These are phyloP conservation scores for Ammodytes marinus DNA, from an alignment of 2,113 vertebrate species.

Conservation along the genomic window DNA sequence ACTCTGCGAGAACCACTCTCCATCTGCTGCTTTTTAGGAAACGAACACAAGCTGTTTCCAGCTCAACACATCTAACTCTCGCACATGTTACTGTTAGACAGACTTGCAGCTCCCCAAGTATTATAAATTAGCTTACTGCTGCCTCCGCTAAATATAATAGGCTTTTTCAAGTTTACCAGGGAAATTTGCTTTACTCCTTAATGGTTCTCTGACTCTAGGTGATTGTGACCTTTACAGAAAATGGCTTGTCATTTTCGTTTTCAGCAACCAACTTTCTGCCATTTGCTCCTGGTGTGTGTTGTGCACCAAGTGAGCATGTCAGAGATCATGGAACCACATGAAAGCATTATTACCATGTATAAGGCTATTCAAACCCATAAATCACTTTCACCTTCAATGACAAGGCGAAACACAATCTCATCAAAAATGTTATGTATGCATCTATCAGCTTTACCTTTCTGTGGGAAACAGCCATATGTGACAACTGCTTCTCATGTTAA, in stretches of 20 bases:
- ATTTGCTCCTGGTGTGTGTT: conserved; percentile 42
- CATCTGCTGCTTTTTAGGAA: conserved; percentile 77
- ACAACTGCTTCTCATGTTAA: not conserved
- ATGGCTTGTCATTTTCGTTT: conserved; percentile 68
- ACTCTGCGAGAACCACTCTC: conserved; percentile 70
- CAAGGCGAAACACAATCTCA: conserved; percentile 29
- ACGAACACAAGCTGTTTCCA: conserved; percentile 80
- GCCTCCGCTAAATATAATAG: conserved; percentile 68
- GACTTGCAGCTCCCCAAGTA: conserved; percentile 66
- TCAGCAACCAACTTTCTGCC: conserved; percentile 55
- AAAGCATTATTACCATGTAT: conserved; percentile 32
- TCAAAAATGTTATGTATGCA: conserved; percentile 31
- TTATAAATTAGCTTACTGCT: conserved; percentile 72
- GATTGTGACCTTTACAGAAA: conserved; percentile 75
- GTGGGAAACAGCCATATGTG: conserved; percentile 5
- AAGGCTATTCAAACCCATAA: conserved; percentile 40
- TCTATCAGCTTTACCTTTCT: conserved; percentile 41
- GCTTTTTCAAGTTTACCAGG: conserved; percentile 65
- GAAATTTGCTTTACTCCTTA: conserved; percentile 61
- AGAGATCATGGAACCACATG: conserved; percentile 31
- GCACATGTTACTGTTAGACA: conserved; percentile 76
- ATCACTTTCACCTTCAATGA: conserved; percentile 34
- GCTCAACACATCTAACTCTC: conserved; percentile 73
- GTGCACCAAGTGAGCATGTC: conserved; percentile 20
- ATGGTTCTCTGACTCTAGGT: conserved; percentile 64